Evolutionary conservation across 2,888 invertebrate species (phyloP).

Genomic region (Nomada ferruginata): DNA sequence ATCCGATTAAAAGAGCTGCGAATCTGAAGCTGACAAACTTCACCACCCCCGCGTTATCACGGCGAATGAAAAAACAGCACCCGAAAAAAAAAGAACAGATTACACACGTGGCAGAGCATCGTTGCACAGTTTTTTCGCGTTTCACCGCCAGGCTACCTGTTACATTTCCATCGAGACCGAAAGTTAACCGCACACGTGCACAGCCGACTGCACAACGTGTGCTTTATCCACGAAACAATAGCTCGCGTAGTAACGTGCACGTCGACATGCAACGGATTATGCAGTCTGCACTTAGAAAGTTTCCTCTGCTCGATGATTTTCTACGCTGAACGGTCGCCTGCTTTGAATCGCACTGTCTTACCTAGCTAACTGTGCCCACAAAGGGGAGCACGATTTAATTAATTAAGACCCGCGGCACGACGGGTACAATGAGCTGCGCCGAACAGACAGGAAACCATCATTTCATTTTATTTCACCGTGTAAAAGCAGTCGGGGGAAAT

Average conservation of each 20-base stretch:
- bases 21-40: neutral
- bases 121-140: conserved; percentile 21
- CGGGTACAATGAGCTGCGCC: too few relatives aligned
- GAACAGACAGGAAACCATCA: too few relatives aligned
- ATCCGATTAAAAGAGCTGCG: neutral
- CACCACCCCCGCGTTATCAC: neutral
- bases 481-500: neutral
- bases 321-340: conserved; percentile 33
- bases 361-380: neutral
- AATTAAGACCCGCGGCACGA: conserved; percentile 15
- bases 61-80: neutral
- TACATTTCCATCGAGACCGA: conserved; percentile 63
- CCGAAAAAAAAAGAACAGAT: conserved; percentile 21
- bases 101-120: conserved; percentile 15
- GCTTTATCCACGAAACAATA: conserved; percentile 22
- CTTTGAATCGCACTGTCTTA: conserved; percentile 33
- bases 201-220: neutral
- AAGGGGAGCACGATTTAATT: conserved; percentile 23
- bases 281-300: conserved; percentile 71
- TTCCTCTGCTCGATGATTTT: conserved; percentile 64
- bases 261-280: conserved; percentile 68
- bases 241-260: neutral
- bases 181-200: conserved; percentile 50
- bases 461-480: neutral
- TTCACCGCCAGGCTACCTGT: conserved; percentile 57